Percentiles rank a stretch among this genome's conserved stretches.
Conservation (phyloP, 2,888 invertebrate genomes). For the Cephus pulcher region DNA sequence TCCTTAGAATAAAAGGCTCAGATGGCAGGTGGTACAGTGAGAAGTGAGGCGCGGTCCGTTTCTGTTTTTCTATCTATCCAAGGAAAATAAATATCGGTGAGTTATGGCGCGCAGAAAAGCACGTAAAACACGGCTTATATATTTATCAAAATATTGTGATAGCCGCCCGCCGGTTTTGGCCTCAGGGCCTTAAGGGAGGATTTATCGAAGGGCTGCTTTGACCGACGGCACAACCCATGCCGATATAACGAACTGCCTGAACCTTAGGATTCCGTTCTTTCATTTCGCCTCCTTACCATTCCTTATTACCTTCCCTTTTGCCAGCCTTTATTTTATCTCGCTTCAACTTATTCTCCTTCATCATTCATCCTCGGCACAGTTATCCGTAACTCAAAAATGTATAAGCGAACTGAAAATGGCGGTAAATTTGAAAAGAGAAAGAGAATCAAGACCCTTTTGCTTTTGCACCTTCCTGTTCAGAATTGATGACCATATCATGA, state of each 20-base stretch:
- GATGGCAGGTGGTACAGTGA: slow-evolving; percentile 6
- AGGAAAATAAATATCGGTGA: slow-evolving; percentile 56
- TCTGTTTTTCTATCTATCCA: slow-evolving; percentile 56
- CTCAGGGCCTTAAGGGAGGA: slow-evolving; percentile 29
- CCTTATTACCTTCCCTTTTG: background rate
- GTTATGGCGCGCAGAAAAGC: slow-evolving; percentile 50
- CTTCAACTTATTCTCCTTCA: background rate
- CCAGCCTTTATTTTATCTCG: background rate
- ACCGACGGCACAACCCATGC: slow-evolving; percentile 35
- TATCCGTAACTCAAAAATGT: background rate
- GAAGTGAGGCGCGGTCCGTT: slow-evolving; percentile 6
- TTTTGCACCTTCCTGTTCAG: background rate
- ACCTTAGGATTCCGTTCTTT: background rate
- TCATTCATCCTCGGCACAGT: background rate
- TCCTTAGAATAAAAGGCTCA: slow-evolving; percentile 7
- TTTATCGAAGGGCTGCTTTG: slow-evolving; percentile 39
- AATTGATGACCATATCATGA: background rate
- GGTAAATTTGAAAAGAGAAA: background rate
- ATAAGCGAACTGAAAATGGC: background rate
- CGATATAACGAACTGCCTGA: background rate
- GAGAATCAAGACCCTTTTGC: background rate
- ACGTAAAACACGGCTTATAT: slow-evolving; percentile 57
- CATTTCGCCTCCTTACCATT: background rate
- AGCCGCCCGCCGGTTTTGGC: slow-evolving; percentile 39
- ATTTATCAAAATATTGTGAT: slow-evolving; percentile 66